Evolutionary conservation across 2,888 invertebrate genomes (phyloP).

Genomic region (Drosophila helvetica): DNA sequence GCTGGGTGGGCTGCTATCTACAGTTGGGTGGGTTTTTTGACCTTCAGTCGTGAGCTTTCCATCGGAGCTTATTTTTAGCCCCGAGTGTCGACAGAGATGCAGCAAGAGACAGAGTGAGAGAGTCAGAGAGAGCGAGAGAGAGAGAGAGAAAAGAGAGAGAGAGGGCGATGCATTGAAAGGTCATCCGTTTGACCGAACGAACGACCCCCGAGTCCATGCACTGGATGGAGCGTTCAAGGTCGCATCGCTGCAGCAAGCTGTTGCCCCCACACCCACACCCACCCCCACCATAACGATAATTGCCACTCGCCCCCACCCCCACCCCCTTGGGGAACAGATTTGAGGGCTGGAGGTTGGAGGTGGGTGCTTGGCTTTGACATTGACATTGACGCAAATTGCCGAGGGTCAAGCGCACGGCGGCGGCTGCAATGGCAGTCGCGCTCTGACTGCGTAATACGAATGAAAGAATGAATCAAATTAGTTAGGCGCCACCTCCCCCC

Average conservation of each 20-base stretch:
- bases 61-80: conserved; percentile 73
- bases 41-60: conserved; percentile 71
- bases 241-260: conserved; percentile 46
- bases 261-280: conserved; percentile 2
- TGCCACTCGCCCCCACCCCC: conserved; percentile 11
- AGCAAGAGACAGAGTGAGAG: conserved; percentile 3
- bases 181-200: conserved; percentile 55
- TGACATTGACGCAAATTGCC: conserved; percentile 76
- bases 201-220: background rate
- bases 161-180: conserved; percentile 64
- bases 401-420: conserved; percentile 70
- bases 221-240: conserved; percentile 62
- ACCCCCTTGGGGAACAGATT: too few relatives aligned
- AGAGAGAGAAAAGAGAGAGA: background rate
- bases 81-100: conserved; percentile 39
- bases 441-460: conserved; percentile 43
- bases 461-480: conserved; percentile 64
- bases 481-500: conserved; percentile 24
- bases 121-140: conserved; percentile 11
- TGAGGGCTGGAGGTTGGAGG: too few relatives aligned
- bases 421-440: conserved; percentile 36
- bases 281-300: conserved; percentile 23
- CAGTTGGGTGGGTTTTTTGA: conserved; percentile 60
- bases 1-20: background rate
- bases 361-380: conserved; percentile 39